These are phyloP conservation scores for Drosophila affinis DNA, from an alignment of 2,888 invertebrate genomes.

Conservation along the genomic window DNA sequence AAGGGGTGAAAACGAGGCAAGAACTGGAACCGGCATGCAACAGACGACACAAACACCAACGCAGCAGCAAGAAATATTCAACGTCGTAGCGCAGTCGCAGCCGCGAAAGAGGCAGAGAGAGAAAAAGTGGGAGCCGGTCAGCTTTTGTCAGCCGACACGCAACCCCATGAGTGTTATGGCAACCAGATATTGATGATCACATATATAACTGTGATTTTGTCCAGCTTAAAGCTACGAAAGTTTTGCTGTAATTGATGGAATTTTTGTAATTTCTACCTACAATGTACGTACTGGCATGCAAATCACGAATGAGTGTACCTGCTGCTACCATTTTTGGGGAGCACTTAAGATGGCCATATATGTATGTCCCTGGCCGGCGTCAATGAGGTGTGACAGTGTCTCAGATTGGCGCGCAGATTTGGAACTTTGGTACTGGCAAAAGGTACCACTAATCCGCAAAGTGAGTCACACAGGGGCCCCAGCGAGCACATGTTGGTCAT, in stretches of 20 bases:
- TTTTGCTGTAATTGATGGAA: background rate
- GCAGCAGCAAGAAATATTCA: slow-evolving; percentile 5
- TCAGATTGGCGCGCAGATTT: slow-evolving; percentile 30
- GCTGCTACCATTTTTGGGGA: slow-evolving; percentile 22
- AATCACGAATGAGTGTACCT: slow-evolving; percentile 8
- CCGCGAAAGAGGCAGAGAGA: background rate
- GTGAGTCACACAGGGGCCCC: slow-evolving; percentile 18
- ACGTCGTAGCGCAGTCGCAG: slow-evolving; percentile 5
- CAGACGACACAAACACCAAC: slow-evolving; percentile 17
- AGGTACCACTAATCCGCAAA: background rate
- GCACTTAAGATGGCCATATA: slow-evolving; percentile 29
- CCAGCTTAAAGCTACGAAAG: background rate
- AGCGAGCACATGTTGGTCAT: slow-evolving; percentile 25
- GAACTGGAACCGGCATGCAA: slow-evolving; percentile 49
- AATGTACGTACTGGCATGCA: background rate
- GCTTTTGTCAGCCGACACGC: slow-evolving; percentile 7
- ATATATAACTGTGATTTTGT: background rate
- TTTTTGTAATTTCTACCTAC: background rate
- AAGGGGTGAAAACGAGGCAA: slow-evolving; percentile 4
- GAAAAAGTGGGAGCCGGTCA: slow-evolving; percentile 1
- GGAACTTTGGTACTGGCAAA: too few relatives aligned
- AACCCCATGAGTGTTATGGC: background rate
- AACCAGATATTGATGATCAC: background rate
- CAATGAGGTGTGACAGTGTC: slow-evolving; percentile 44
- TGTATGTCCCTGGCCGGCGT: slow-evolving; percentile 22